Evolutionary conservation across 2,888 invertebrate species (phyloP).

Genomic region (Harmothoe impar): DNA sequence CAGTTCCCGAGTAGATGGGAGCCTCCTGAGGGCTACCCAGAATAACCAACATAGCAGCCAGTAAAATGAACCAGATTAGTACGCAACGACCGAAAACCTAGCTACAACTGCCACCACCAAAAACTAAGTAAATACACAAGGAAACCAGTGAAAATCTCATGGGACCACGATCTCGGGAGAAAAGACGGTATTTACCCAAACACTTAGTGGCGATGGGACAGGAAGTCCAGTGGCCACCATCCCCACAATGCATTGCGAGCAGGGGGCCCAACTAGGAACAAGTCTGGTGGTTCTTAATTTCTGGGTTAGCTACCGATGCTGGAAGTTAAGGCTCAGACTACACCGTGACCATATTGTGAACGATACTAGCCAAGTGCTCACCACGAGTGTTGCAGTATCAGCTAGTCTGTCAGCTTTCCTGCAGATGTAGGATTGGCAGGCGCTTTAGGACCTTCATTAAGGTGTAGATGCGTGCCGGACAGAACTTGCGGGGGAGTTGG

Average conservation of each 20-base stretch:
- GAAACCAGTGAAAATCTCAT: neutral
- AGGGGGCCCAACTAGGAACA: neutral
- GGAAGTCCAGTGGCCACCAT: neutral
- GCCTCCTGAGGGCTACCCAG: no score
- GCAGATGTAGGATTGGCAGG: no score
- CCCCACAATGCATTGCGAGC: neutral
- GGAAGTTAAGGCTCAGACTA: neutral
- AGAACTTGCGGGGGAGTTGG: no score
- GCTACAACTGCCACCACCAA: neutral
- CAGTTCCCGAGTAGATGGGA: no score
- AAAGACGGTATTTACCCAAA: conserved; percentile 23
- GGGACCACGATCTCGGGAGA: neutral
- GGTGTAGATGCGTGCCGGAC: no score
- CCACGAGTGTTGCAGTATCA: no score
- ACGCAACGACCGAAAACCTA: neutral
- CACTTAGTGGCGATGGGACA: conserved; percentile 5
- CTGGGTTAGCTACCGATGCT: neutral
- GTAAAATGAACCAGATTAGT: neutral
- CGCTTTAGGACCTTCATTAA: no score
- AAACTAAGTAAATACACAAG: no score
- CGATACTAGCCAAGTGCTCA: no score
- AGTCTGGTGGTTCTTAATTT: no score
- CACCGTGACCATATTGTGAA: no score
- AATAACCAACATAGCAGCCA: neutral
- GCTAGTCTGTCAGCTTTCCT: no score